These are phyloP conservation scores for Macrostomum lignano DNA, from an alignment of 1,140 invertebrate genomes.

Conservation along the genomic window DNA sequence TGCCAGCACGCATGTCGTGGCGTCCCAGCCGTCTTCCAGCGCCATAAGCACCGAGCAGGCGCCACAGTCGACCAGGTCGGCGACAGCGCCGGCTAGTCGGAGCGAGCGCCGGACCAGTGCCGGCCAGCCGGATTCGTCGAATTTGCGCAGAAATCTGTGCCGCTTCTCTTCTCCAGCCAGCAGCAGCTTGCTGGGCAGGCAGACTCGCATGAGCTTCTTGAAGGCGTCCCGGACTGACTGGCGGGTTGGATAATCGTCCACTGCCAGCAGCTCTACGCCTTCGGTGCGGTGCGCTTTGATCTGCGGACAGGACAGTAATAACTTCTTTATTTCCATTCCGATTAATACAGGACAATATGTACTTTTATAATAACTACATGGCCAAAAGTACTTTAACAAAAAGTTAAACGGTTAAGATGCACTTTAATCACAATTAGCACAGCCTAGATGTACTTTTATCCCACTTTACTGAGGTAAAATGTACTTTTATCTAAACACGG, in stretches of 20 bases:
- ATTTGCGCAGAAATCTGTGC: too few relatives aligned
- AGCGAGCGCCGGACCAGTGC: not conserved
- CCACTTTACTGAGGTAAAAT: too few relatives aligned
- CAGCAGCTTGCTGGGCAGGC: constrained; percentile 73
- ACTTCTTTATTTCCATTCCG: too few relatives aligned
- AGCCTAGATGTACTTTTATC: too few relatives aligned
- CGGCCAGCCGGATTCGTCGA: too few relatives aligned
- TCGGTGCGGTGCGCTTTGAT: not conserved
- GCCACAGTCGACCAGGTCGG: not conserved
- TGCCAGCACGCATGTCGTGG: constrained; percentile 23
- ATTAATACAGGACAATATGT: too few relatives aligned
- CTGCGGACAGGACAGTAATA: too few relatives aligned
- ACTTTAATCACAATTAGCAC: too few relatives aligned
- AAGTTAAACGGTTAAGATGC: constrained; percentile 8
- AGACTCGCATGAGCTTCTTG: constrained; percentile 75
- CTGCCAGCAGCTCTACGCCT: not conserved
- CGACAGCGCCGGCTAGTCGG: not conserved
- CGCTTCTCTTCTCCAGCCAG: too few relatives aligned
- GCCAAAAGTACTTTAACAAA: not conserved
- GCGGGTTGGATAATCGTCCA: constrained; percentile 14
- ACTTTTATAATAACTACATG: not conserved
- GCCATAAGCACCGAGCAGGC: not conserved
- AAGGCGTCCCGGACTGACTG: constrained; percentile 71
- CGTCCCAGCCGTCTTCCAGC: constrained; percentile 1
- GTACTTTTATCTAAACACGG: too few relatives aligned